Evolutionary conservation across 30 jellyfish, hydroid and myxozoan genomes (phyloP), one percentile per base, ranked within the genome.

Genomic region (Turritopsis dohrnii): DNA sequence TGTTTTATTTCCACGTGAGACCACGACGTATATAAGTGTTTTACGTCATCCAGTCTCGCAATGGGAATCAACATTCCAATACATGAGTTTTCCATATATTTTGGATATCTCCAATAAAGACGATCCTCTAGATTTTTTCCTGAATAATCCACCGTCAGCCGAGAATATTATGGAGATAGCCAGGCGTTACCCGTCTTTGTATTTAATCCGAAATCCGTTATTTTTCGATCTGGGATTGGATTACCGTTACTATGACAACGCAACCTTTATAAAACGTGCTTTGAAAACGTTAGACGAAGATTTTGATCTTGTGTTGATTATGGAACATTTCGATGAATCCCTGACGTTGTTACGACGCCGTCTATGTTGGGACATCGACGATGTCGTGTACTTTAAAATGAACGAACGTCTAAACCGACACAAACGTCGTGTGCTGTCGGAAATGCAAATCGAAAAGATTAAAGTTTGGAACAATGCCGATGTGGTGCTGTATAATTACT

Each of bases 291-390:
- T 94, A 29, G 96, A 89, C 52, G 80, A 89, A 1, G 99, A 94
- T 81, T 94, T 94, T 71, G 88, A 85, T 79, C 82, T 94, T 69
- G 91, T 94, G 21, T 65, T 94, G 82, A 83, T 94, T 88, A 94
- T 86, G 96, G 99, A 94, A 73, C 95, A 94, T 81, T 94, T 94
- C 60, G 99, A 94, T 85, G 99, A 94, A 86, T 94, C 99, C 25
- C 81, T 94, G 89, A 89, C 93, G 52, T 72, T 94, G 54, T 83
- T 94, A 82, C 95, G 90, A 79, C 90, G 99, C 90, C 89, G 96
- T 83, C 82, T 94, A 24, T 88, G 99, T 80, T 94, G 99, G 99
- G 72, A 82, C 27, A 86, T 88, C 21, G 99, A 94, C 83, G 99
- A 94, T 71, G 97, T 94, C 25, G 97, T 94, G 9, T 94, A 80